Base-by-base conservation (phyloP, 2,797 vertebrate species). In the Percopsis omiscomaycus region DNA sequence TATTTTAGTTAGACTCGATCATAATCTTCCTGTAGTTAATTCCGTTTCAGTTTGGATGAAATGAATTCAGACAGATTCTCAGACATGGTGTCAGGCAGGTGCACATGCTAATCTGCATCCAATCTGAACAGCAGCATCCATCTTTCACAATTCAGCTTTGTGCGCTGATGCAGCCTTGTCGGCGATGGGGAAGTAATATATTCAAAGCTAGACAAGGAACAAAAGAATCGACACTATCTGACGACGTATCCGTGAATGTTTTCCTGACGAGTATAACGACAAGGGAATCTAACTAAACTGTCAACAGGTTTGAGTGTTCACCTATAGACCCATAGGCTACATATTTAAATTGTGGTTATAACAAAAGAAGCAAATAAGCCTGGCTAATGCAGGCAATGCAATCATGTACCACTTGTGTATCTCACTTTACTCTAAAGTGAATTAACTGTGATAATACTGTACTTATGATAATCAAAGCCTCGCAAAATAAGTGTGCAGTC, bases 401-500 rank as follows among this genome's bases (percentile, higher is more conserved):
- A 37, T 37, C 9, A 37, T 37, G 32, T 37, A 37, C 32, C 32
- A 37, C 8, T 37, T 37, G 32, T 37, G 32, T 37, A 37, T 37
- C 32, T 5, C 32, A 37, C 9, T 37, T 37, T 8, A 37, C 32
- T 5, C 32, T 37, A 37, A 37, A 37, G 32, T 37, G 32, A 37
- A 37, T 37, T 8, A 37, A 37, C 9, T 37, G 6, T 37, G 32
- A 37, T 37, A 37, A 37, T 37, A 8, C 32, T 49, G 12, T 22
- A 22, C 22, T 22, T 22, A 22, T 22, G 22, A 22, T 12, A 52
- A 52, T 8, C n/a, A 52, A 75, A 68, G 68, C 61, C 42, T 66
- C 67, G 63, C 68, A 76, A 77, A 68, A 62, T 57, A 59, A 59
- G 49, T 59, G 55, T 32, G 62, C 13, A 47, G 37, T 6, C 83